These are phyloP conservation scores for Pocota personata DNA, from an alignment of 2,888 invertebrate species.

Conservation along the genomic window DNA sequence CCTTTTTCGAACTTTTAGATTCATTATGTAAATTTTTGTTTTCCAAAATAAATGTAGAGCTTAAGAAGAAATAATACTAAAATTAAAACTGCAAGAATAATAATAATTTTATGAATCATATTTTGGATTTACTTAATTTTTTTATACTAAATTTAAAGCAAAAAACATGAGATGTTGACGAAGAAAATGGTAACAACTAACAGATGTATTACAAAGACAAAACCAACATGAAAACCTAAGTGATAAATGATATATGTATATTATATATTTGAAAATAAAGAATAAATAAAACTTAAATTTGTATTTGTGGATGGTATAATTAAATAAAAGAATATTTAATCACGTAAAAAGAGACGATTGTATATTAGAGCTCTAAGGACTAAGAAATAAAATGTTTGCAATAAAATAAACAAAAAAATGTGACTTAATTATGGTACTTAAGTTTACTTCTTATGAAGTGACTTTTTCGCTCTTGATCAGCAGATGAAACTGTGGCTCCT, in stretches of 20 bases:
- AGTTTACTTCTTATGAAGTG: too few species aligned
- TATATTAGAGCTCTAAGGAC: constrained; percentile 66
- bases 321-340: constrained; percentile 53
- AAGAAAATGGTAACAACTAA: constrained; percentile 45
- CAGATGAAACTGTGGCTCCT: too few species aligned
- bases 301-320: constrained; percentile 63
- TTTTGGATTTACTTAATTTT: constrained; percentile 62
- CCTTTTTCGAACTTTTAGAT: not conserved
- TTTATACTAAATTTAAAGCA: constrained; percentile 48
- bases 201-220: constrained; percentile 66
- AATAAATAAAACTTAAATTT: constrained; percentile 51
- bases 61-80: constrained; percentile 61
- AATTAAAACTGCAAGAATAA: constrained; percentile 60
- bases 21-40: constrained; percentile 31
- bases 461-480: too few species aligned
- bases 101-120: constrained; percentile 30
- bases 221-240: constrained; percentile 68
- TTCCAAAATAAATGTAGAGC: constrained; percentile 19
- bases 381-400: constrained; percentile 71
- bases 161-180: constrained; percentile 37
- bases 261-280: constrained; percentile 63
- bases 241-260: constrained; percentile 70
- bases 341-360: constrained; percentile 62
- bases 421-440: not conserved
- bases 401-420: constrained; percentile 48